Evolutionary conservation across 2,113 vertebrate species (phyloP), one percentile per base, ranked within the genome.

Genomic region (Neopipo cinnamomea): DNA sequence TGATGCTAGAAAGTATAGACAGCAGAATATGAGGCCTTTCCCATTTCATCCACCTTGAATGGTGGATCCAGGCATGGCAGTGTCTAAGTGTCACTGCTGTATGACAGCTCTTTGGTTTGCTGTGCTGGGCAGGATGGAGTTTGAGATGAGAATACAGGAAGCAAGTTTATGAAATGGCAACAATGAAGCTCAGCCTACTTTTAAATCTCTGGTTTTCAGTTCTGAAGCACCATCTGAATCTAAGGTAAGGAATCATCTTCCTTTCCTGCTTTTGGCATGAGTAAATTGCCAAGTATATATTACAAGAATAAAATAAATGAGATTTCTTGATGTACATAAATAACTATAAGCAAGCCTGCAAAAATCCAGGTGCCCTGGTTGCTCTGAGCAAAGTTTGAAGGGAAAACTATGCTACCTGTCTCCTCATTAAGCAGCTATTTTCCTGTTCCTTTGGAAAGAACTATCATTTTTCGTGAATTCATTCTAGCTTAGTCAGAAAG

Each of bases 401-500:
- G 58, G 41, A 93, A 71, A 91, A 78, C 46, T 50, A 14, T 55
- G 41, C 17, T 82, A 61, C 59, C 33, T 47, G 73, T 37, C 53
- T 91, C 56, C 84, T 94, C 59, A 94, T 94, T 94, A 95, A 91
- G 46, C 30, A 74, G 28, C 37, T 91, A 70, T 79, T 95, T 95
- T 88, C 49, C 20, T 71, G n/a, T 89, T 85, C 66, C 44, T 89
- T 78, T 75, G 81, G 65, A 89, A 93, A 80, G 70, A 70, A 23
- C 61, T 55, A 71, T 65, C 56, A 62, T 17, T 58, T 92, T 74
- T 75, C 65, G 42, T 88, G 62, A 92, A 84, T 84, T 88, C 46
- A 49, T 11, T 52, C 20, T 63, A 50, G 15, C 87, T 91, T 66
- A 78, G 44, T 44, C 35, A 83, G 70, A 91, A 85, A 91, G 37